Base-by-base conservation (phyloP, 2,113 vertebrate species). In the Sturnira hondurensis region DNA sequence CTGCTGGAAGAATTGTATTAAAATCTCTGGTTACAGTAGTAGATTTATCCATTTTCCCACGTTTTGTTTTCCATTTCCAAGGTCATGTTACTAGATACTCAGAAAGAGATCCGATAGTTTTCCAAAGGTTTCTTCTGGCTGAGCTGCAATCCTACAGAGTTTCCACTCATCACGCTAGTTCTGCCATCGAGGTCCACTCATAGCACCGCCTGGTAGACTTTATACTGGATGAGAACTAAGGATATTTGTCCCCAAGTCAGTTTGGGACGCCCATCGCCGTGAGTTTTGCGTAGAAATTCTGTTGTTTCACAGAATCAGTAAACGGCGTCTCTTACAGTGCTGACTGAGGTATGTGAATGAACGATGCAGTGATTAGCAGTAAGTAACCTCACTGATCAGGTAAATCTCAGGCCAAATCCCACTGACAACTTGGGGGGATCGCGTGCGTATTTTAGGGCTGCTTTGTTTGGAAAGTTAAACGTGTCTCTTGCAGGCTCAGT, bases 311-410 rank as follows among this genome's bases (percentile, higher is more conserved):
- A 61, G 92, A 89, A 71, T 63, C 81, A 94, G 93, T 89, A 82
- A 91, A 38, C 50, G 70, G 11, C 10, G 22, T 16, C 86, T 91
- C 83, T 85, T 50, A 45, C 22, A 88, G 1, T 73, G 47, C 93
- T 93, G 73, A 74, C 65, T 56, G 80, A 93, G 36, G 33, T 81
- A 12, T 78, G 47, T 71, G 84, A 96, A 71, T 91, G 74, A 92
- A 84, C 43, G 84, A 54, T 70, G 67, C 45, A 56, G 73, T 61
- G 77, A 73, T 84, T 86, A 54, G 89, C 58, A 17, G 74, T 63
- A 89, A 94, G 82, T 68, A 95, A 80, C 89, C 54, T 82, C 86
- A 76, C 45, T 45, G 74, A 91, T 93, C 70, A 92, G 68, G 78
- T 84, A 71, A 74, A 71, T 94, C 83, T 84, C 91, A 36, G 73